phyloP scores from a whole-genome alignment of 2,113 vertebrate genomes.

The Oxyura jamaicensis region DNA sequence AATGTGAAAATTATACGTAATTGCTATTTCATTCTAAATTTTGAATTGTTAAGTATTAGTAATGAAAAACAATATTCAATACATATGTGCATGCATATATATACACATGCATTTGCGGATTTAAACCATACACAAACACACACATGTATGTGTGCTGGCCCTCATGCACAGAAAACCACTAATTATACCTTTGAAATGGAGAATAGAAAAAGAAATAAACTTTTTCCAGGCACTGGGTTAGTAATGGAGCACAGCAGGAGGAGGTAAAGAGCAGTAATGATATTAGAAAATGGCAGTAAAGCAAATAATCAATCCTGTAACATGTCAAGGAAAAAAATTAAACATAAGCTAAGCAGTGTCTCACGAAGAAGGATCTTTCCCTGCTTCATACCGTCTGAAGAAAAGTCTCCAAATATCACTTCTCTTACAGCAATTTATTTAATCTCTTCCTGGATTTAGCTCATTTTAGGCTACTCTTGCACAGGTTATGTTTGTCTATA shows the following conservation, averaged over 20 bases:
- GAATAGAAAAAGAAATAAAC: conserved; percentile 11
- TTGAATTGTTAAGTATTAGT: background rate
- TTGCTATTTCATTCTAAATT: background rate
- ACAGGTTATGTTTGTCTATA: background rate
- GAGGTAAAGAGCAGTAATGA: background rate
- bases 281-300: background rate
- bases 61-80: background rate
- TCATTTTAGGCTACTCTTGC: background rate
- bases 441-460: background rate
- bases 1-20: background rate
- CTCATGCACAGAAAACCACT: conserved; percentile 11
- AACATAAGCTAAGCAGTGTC: background rate
- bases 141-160: background rate
- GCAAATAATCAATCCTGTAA: background rate
- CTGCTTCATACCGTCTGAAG: background rate
- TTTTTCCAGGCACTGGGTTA: background rate
- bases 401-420: background rate
- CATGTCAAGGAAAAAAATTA: background rate
- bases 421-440: background rate
- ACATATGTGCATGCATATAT: background rate
- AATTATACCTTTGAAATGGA: conserved; percentile 14
- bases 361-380: background rate
- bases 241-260: background rate
- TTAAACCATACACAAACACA: background rate
- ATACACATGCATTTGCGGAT: background rate